Base-by-base conservation (phyloP, 1,140 invertebrate genomes). In the Drosophila triauraria region DNA sequence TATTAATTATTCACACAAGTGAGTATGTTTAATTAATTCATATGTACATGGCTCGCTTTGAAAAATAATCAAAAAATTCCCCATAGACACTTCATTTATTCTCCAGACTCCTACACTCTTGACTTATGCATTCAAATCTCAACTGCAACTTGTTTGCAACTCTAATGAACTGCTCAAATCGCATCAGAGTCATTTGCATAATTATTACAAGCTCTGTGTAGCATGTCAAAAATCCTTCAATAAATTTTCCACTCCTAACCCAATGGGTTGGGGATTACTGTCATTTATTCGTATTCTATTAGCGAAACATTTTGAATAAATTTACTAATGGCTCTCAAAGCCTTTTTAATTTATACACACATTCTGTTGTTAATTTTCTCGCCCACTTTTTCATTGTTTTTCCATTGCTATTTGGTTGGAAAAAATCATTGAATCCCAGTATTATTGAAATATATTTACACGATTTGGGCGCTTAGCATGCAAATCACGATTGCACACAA, bases 221-320 rank as follows among this genome's bases (percentile, higher is more conserved):
- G 53, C 70, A 51, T 71, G 44, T 72, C 38, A 72, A 72, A 75
- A 61, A 75, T 75, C 71, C 71, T 75, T 75, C 69, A 75, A 74
- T 63, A 75, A 75, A 47, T 75, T 75, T 75, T 75, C 71, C 72
- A 67, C 54, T 72, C 71, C 48, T 40, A 15, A 63, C 48, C 43
- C 25, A 35, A 30, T 2, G 4, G 23, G 42, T 27, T 48, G 58
- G 58, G 58, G 44, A 67, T 63, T 48, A 46, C 40, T 25, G 10
- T 13, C 17, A 56, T 69, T 51, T 53, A 27, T 54, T 47, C 67
- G 30, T 50, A 48, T 72, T 71, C 7, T 50, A 40, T 71, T 50
- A 27, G 43, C 35, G 27, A 50, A 27, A 51, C 68, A 20, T 44
- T 70, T 70, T 58, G 42, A 57, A 71, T 71, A 57, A 70, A 69